Conservation (phyloP, 2,888 invertebrate genomes). For the Trachelus troglodyta region DNA sequence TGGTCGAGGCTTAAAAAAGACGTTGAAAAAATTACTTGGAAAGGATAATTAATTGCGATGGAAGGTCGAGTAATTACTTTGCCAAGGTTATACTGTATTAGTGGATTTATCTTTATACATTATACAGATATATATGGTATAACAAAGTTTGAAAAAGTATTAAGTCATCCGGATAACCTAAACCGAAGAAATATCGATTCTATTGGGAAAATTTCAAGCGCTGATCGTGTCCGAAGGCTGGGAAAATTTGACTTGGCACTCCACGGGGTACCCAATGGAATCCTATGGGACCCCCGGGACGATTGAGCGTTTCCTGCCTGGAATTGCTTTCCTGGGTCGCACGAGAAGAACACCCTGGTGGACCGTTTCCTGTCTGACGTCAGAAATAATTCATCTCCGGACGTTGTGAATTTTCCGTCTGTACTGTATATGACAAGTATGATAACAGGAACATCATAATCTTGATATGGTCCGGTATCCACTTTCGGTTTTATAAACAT, state of each 20-base stretch:
- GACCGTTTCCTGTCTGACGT: neutral
- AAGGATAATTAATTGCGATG: neutral
- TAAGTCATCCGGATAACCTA: neutral
- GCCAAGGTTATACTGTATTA: neutral
- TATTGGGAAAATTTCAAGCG: neutral
- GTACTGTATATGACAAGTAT: neutral
- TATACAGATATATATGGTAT: neutral
- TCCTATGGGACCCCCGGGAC: neutral
- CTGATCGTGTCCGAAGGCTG: neutral
- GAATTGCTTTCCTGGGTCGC: neutral
- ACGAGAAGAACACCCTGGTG: neutral
- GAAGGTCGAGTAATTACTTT: neutral
- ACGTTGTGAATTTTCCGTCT: neutral
- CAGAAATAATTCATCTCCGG: neutral
- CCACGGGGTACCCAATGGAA: neutral
- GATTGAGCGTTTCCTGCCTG: neutral
- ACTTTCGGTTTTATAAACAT: neutral
- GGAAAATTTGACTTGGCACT: neutral
- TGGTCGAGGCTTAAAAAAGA: neutral
- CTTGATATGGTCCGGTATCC: neutral
- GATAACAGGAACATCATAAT: neutral
- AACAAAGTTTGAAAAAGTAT: neutral
- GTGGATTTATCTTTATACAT: neutral
- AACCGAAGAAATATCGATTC: neutral
- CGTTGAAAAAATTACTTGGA: neutral